Percentiles rank a stretch among this genome's conserved stretches.
These are phyloP conservation scores for Brachyhypopomus gauderio DNA, from an alignment of 2,113 vertebrate species.

Conservation along the genomic window DNA sequence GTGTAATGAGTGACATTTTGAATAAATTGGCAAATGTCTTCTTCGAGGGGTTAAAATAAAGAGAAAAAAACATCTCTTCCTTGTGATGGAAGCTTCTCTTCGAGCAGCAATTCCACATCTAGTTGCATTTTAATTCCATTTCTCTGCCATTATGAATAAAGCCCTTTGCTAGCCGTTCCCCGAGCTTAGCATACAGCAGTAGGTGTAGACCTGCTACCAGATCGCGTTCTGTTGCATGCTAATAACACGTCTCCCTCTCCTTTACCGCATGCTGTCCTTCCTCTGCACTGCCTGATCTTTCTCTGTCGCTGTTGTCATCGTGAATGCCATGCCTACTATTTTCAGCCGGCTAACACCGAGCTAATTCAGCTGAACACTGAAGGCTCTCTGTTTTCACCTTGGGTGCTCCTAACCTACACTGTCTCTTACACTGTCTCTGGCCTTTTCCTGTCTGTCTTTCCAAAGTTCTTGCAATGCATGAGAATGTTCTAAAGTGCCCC, in stretches of 20 bases:
- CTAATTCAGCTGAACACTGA: conserved; percentile 33
- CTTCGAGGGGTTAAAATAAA: not conserved
- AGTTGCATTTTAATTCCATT: not conserved
- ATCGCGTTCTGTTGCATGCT: conserved; percentile 23
- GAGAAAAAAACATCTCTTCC: not conserved
- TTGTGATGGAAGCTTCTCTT: not conserved
- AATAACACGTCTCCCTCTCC: conserved; percentile 29
- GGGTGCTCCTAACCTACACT: conserved; percentile 73
- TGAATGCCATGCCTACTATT: conserved; percentile 27
- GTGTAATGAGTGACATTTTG: no score
- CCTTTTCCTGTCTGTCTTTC: conserved; percentile 82
- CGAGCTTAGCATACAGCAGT: not conserved
- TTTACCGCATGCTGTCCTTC: conserved; percentile 32
- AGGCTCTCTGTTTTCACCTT: conserved; percentile 56
- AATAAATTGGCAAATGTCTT: not conserved
- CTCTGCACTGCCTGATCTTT: conserved; percentile 20
- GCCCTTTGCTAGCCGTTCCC: not conserved
- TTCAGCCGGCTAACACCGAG: conserved; percentile 29
- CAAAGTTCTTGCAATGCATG: conserved; percentile 99
- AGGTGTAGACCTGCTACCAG: not conserved
- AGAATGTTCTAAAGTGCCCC: conserved; percentile 99
- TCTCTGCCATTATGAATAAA: not conserved
- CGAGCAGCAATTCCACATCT: not conserved
- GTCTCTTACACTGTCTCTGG: conserved; percentile 77
- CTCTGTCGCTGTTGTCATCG: conserved; percentile 5